Percentiles rank a stretch among this genome's conserved stretches.
phyloP scores from a whole-genome alignment of 30 jellyfish, hydroid and myxozoan species.

The Mastigias papua region DNA sequence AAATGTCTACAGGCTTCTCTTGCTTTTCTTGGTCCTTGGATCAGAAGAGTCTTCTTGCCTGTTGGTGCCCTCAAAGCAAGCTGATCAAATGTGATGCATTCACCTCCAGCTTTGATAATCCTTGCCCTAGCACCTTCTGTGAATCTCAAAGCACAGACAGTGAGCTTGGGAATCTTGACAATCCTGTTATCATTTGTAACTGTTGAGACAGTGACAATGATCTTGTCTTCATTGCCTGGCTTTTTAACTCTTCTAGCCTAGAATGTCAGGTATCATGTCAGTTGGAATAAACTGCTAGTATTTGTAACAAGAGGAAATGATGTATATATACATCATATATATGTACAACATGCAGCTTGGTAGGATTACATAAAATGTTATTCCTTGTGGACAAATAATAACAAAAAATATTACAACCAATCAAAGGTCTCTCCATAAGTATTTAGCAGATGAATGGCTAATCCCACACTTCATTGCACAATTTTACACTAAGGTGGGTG shows the following conservation, averaged over 20 bases:
- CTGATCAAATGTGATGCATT: conserved; percentile 94
- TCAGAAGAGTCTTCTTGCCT: conserved; percentile 93
- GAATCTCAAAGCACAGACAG: conserved; percentile 92
- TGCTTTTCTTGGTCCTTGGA: conserved; percentile 98
- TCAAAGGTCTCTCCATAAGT: too few species aligned
- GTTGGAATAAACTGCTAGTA: not conserved
- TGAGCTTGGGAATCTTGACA: conserved; percentile 84
- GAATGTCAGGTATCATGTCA: not conserved
- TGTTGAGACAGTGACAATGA: conserved; percentile 92
- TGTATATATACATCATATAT: not conserved
- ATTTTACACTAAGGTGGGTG: too few species aligned
- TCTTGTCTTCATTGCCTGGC: conserved; percentile 88
- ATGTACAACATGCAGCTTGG: too few species aligned
- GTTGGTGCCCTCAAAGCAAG: conserved; percentile 97
- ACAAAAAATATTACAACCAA: too few species aligned
- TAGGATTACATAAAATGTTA: too few species aligned
- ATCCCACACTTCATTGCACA: too few species aligned
- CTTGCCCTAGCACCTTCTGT: conserved; percentile 99
- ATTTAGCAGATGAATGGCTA: too few species aligned
- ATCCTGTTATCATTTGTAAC: conserved; percentile 94
- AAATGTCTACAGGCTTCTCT: conserved; percentile 93
- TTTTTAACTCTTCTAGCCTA: conserved; percentile 91
- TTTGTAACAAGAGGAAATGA: too few species aligned
- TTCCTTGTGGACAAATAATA: too few species aligned
- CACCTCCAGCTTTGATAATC: conserved; percentile 97